phyloP scores from a whole-genome alignment of 2,113 vertebrate genomes.

The Anser brachyrhynchus region DNA sequence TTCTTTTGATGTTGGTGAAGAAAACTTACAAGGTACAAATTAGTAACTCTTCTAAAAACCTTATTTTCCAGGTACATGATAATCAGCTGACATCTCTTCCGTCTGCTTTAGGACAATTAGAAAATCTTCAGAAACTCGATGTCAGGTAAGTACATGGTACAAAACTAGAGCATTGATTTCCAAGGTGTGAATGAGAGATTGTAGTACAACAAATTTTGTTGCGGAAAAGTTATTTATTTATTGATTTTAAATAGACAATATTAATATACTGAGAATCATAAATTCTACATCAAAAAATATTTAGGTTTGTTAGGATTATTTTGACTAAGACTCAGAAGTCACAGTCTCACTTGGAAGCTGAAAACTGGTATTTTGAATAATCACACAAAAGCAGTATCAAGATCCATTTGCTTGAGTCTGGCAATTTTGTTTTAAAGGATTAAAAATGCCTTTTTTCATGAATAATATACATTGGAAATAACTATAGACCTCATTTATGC shows the following conservation, averaged over 20 bases:
- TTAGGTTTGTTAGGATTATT: background rate
- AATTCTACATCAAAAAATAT: background rate
- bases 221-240: background rate
- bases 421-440: background rate
- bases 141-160: constrained; percentile 71
- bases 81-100: constrained; percentile 89
- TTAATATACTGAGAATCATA: accelerated
- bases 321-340: background rate
- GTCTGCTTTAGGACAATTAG: constrained; percentile 83
- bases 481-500: background rate
- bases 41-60: background rate
- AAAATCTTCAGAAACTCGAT: constrained; percentile 90
- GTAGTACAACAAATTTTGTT: background rate
- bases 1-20: background rate
- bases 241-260: background rate
- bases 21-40: background rate
- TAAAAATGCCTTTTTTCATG: background rate
- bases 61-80: constrained; percentile 87
- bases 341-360: background rate
- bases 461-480: background rate
- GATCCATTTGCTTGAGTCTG: background rate
- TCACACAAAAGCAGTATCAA: background rate
- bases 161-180: background rate
- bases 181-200: background rate
- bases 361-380: background rate